Evolutionary conservation across 2,113 vertebrate species (phyloP).

Genomic region (Muntiacus reevesi): DNA sequence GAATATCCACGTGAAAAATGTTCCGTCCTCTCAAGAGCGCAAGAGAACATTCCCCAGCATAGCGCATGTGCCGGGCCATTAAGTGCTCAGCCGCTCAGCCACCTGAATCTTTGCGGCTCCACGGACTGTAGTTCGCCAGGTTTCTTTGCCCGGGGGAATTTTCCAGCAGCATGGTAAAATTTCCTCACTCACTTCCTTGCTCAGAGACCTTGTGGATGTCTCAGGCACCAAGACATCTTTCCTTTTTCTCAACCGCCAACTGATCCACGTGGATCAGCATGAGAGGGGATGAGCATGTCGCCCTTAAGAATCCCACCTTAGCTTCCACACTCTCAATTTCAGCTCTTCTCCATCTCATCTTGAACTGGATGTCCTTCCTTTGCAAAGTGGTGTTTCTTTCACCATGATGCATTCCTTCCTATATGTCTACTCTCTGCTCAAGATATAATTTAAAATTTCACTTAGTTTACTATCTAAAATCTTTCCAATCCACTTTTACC

Average conservation of each 20-base stretch:
- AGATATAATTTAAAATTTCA: not conserved
- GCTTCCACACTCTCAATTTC: not conserved
- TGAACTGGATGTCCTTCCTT: not conserved
- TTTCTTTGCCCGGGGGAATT: not conserved
- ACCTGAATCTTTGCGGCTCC: not conserved
- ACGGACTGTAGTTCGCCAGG: fast-evolving
- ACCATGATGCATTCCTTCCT: not conserved
- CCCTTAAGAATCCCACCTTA: not conserved
- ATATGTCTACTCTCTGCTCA: not conserved
- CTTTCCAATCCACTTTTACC: not conserved
- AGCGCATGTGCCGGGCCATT: fast-evolving
- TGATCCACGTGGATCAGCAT: fast-evolving
- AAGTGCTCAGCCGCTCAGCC: not conserved
- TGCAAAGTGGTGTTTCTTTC: not conserved
- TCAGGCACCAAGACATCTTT: not conserved
- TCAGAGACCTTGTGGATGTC: not conserved
- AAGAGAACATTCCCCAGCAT: not conserved
- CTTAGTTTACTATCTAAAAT: not conserved
- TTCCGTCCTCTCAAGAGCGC: not conserved
- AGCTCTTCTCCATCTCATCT: not conserved
- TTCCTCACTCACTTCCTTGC: not conserved
- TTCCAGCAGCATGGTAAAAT: fast-evolving
- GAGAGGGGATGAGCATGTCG: fast-evolving
- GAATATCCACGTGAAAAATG: fast-evolving
- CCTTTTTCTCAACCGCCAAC: not conserved